A percentile compares a stretch with the other conserved stretches of the same genome.
Conservation (phyloP, 2,888 invertebrate species). For the Phorcus lineatus region DNA sequence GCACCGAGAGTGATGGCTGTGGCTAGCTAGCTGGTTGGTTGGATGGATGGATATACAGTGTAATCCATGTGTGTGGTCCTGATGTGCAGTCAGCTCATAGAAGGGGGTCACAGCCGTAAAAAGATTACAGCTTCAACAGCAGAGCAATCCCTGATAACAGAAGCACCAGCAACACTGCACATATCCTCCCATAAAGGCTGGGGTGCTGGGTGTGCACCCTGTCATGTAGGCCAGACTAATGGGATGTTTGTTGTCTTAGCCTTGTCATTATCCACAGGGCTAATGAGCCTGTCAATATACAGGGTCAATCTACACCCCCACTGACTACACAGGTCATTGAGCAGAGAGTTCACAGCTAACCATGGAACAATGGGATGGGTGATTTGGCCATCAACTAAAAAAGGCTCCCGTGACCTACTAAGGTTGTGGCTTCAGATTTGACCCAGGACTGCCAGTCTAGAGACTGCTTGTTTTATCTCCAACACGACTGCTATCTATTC, state of each 20-base stretch:
- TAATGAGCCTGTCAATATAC: neutral
- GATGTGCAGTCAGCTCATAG: neutral
- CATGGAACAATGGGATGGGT: neutral
- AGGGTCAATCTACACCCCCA: neutral
- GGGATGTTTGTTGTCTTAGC: neutral
- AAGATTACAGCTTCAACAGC: neutral
- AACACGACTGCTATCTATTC: too few relatives aligned
- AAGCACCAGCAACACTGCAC: neutral
- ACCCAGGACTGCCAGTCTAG: neutral
- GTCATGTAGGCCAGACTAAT: neutral
- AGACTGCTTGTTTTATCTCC: too few relatives aligned
- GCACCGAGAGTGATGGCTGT: too few relatives aligned
- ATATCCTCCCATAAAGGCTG: neutral
- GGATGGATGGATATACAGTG: neutral
- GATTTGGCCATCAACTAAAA: neutral
- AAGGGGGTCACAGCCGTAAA: neutral
- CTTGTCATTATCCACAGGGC: neutral
- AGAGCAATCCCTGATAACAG: neutral
- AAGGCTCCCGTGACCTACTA: constrained; percentile 11
- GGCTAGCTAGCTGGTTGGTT: too few relatives aligned
- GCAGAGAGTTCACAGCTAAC: neutral
- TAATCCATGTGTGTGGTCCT: constrained; percentile 2
- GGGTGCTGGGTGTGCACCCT: neutral
- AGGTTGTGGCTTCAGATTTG: neutral
- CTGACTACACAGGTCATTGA: neutral